Percentiles rank a stretch among this genome's conserved stretches.
These are phyloP conservation scores for Melospiza melodia DNA, from an alignment of 2,113 vertebrate genomes.

Conservation along the genomic window DNA sequence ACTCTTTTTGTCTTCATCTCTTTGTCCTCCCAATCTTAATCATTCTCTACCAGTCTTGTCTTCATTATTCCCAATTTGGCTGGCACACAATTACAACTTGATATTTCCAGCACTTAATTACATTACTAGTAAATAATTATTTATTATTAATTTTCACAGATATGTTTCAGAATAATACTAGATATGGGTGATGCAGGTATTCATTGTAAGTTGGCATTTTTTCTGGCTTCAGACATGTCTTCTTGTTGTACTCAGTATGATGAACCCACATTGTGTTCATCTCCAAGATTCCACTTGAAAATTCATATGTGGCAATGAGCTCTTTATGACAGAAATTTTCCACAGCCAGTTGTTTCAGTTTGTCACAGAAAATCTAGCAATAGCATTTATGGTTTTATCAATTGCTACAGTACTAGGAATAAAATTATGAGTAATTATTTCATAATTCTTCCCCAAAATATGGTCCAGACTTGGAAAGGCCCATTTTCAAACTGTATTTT, in stretches of 20 bases:
- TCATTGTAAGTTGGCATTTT: background rate
- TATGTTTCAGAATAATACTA: background rate
- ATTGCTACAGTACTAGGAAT: background rate
- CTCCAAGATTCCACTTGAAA: background rate
- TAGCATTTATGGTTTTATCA: background rate
- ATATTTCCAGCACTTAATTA: background rate
- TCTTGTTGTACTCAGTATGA: background rate
- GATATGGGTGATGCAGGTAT: background rate
- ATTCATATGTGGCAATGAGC: rapidly evolving
- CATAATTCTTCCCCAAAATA: background rate
- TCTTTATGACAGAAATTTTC: background rate
- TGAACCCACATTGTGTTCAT: rapidly evolving
- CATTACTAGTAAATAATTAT: background rate
- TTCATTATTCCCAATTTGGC: background rate
- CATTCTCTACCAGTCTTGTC: background rate
- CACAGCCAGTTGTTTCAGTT: background rate
- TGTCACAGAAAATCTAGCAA: background rate
- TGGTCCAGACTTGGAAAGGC: background rate
- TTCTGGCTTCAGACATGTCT: background rate
- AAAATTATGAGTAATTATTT: background rate
- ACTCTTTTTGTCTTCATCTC: background rate
- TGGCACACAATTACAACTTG: background rate
- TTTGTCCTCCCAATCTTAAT: background rate
- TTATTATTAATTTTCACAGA: background rate
- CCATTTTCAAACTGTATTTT: background rate